phyloP scores from a whole-genome alignment of 2,888 invertebrate genomes.

The Tenthredo livida region DNA sequence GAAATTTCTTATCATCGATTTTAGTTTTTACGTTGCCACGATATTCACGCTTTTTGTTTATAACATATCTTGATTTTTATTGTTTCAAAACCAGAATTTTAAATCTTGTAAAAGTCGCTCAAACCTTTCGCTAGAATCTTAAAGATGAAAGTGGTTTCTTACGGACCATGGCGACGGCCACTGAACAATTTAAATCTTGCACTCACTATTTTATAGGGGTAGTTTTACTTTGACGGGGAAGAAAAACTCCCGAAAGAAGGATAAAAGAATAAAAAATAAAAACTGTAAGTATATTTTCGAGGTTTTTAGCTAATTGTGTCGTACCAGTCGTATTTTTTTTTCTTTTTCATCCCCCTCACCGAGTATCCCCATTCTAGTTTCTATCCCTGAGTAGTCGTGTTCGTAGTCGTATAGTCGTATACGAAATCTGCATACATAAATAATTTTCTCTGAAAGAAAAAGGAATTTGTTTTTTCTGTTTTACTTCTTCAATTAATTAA shows the following conservation, averaged over 20 bases:
- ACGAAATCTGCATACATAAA: not conserved
- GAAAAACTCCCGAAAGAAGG: slow-evolving; percentile 4
- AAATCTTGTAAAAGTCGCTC: not conserved
- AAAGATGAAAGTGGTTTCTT: slow-evolving; percentile 64
- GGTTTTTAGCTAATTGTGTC: slow-evolving; percentile 50
- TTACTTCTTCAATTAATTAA: not conserved
- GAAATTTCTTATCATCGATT: not conserved
- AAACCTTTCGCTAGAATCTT: slow-evolving; percentile 53
- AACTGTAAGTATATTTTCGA: slow-evolving; percentile 35
- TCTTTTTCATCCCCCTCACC: not conserved
- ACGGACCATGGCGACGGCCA: slow-evolving; percentile 61
- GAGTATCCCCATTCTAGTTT: not conserved
- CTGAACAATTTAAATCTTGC: slow-evolving; percentile 66
- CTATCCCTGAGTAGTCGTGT: not conserved
- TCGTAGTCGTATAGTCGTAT: not conserved
- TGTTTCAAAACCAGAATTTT: not conserved
- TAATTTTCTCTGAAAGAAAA: not conserved
- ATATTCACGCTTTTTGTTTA: not conserved
- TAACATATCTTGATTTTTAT: not conserved
- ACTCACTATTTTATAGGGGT: slow-evolving; percentile 63
- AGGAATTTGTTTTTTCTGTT: not conserved
- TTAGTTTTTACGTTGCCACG: not conserved
- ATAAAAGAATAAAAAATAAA: not conserved
- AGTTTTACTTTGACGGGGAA: slow-evolving; percentile 56
- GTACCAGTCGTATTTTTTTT: not conserved